A percentile compares a stretch with the other conserved stretches of the same genome.
phyloP scores from a whole-genome alignment of 1,140 invertebrate genomes.

The Orius laevigatus region DNA sequence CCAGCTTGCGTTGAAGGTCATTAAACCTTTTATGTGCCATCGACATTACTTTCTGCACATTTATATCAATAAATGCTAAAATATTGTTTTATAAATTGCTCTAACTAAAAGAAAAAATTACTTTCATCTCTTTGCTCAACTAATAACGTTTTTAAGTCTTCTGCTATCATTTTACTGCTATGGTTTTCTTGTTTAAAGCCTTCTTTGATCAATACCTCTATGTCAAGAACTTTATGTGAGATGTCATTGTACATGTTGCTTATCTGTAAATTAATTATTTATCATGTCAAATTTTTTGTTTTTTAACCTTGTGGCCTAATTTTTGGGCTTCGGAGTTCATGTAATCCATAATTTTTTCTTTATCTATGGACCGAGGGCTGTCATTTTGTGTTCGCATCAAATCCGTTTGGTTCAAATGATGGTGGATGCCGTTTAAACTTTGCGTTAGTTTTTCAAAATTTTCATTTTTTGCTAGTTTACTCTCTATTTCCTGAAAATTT shows the following conservation, averaged over 20 bases:
- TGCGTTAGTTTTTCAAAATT: slow-evolving; percentile 3
- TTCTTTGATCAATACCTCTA: slow-evolving; percentile 32
- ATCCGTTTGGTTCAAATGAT: slow-evolving; percentile 6
- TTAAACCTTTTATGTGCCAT: slow-evolving; percentile 25
- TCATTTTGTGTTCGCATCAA: slow-evolving; percentile 11
- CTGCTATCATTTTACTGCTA: slow-evolving; percentile 35
- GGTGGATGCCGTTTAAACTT: slow-evolving; percentile 6
- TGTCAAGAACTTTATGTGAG: slow-evolving; percentile 31
- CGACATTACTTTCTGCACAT: slow-evolving; percentile 25
- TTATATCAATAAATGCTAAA: slow-evolving; percentile 10
- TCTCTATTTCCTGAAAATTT: slow-evolving; percentile 1
- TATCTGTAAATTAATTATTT: slow-evolving; percentile 25
- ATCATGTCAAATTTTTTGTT: neutral
- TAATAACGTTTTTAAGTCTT: slow-evolving; percentile 31
- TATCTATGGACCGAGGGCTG: slow-evolving; percentile 4
- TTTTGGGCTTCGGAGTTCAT: slow-evolving; percentile 12
- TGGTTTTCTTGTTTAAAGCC: slow-evolving; percentile 32
- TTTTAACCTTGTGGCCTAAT: slow-evolving; percentile 13
- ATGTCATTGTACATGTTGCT: slow-evolving; percentile 38
- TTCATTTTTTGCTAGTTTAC: slow-evolving; percentile 1
- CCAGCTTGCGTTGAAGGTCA: slow-evolving; percentile 19
- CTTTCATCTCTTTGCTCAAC: slow-evolving; percentile 10
- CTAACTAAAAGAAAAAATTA: slow-evolving; percentile 6
- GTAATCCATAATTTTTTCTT: slow-evolving; percentile 2
- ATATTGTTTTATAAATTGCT: slow-evolving; percentile 1